Base-by-base conservation (phyloP, 2,888 invertebrate species). In the Gnatocerus cornutus region DNA sequence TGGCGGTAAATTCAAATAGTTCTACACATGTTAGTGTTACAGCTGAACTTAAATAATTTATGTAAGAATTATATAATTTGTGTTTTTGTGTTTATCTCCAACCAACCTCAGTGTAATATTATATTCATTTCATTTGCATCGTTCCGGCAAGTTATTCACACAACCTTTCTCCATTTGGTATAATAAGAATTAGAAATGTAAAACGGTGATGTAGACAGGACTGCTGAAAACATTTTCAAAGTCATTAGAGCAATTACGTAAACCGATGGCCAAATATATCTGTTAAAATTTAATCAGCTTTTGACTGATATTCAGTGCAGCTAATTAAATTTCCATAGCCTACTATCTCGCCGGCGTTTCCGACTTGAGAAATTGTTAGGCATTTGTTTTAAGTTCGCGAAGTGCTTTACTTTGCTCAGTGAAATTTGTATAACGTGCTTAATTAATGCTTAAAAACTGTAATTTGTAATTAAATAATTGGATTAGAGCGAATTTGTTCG, bases 291-390 rank as follows among this genome's bases (percentile, higher is more conserved):
- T 79, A 79, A 80, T 80, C 80, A 80, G 79, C 77, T 79, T 78
- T 77, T 78, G 80, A 80, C 77, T 76, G 77, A 79, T 80, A 77
- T 75, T 79, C 77, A 73, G 76, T 73, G 75, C 75, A 77, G 75
- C 77, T 79, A 81, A 80, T 81, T 78, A 79, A 80, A 80, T 80
- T 81, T 78, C 77, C 77, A 78, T 78, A 71, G 77, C 75, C 75
- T 68, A 74, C 67, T 71, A 74, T 74, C 73, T 72, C 72, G 61
- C 56, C 69, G 73, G 69, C 71, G 71, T 70, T 72, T 71, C 73
- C 68, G 74, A 74, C 77, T 77, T 77, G 79, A 79, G 78, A 79
- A 78, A 80, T 79, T 76, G 78, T 77, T 72, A 73, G 75, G 73
- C 77, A 79, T 80, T 79, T 79, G 78, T 80, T 79, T 76, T 71